phyloP scores from a whole-genome alignment of 2,888 invertebrate species.

The Zygogramma bicolorata region DNA sequence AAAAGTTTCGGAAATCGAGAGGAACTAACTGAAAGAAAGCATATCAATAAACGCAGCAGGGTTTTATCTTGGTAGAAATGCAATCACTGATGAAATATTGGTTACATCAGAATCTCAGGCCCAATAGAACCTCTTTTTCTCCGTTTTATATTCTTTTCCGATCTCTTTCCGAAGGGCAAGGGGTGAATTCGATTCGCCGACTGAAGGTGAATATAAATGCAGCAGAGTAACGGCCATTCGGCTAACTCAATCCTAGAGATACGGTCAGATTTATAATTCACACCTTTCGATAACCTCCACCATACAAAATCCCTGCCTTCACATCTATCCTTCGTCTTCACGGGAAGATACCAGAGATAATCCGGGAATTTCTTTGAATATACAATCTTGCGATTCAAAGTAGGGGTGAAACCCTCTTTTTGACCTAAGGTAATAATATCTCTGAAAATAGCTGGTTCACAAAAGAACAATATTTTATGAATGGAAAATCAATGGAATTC shows the following conservation, averaged over 20 bases:
- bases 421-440: background rate
- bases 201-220: background rate
- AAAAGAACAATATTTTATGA: too few species aligned
- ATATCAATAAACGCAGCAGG: too few species aligned
- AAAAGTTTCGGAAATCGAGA: too few species aligned
- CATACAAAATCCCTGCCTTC: background rate
- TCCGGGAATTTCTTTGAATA: background rate
- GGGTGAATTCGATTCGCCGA: background rate
- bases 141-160: background rate
- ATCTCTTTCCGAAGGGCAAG: background rate
- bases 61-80: too few species aligned
- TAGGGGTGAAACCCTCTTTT: background rate
- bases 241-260: background rate
- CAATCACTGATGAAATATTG: too few species aligned
- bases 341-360: background rate
- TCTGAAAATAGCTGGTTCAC: too few species aligned
- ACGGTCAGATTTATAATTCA: conserved; percentile 11
- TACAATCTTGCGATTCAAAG: background rate
- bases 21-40: too few species aligned
- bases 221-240: background rate
- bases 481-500: too few species aligned
- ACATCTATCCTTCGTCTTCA: background rate
- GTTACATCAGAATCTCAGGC: too few species aligned
- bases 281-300: conserved; percentile 4
- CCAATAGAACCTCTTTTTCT: too few species aligned